Evolutionary conservation across 2,888 invertebrate species (phyloP), one percentile per base, ranked within the genome.

Genomic region (Sesia bembeciformis): DNA sequence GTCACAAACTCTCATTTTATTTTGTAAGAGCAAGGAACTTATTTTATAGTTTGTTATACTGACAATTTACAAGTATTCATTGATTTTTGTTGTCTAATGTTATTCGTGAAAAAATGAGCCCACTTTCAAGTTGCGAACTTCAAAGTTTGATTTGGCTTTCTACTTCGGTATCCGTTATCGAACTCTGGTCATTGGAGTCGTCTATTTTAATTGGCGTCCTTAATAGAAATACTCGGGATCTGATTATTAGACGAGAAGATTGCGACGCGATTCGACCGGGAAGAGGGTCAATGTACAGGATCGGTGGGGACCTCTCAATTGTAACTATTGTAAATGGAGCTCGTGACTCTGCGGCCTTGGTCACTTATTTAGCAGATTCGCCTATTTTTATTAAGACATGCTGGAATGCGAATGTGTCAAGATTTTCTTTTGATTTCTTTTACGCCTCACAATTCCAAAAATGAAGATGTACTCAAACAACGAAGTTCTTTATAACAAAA

Each of bases 251-350:
- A 66, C 62, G 58, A 63, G 61, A 67, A 65, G 66, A 72, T 70
- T 72, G 66, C 61, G 58, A 59, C 60, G 66, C 55, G 52, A 58
- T 60, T 65, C 60, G 56, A 58, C 58, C 61, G 59, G 59, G 62
- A 68, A 66, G 66, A 70, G 72, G 70, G 74, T 76, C 75, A 77
- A 67, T 70, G 59, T 54, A 51, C 56, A 39, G 50, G 50, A 50
- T 50, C 52, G 54, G 42, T 58, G 53, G 58, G 58, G 58, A 58
- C 56, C 56, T 54, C 58, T 58, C 58, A 58, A 58, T 58, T 58
- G 58, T 56, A 54, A 38, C 53, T 52, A 56, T 64, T 65, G 63
- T 62, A 63, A 62, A 60, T 62, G 56, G 61, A 46, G 60, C 58
- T 58, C 58, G 61, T 61, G 59, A 62, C 62, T 62, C 60, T 58